These are phyloP conservation scores for Hermaeophaga mercurialis DNA, from an alignment of 2,888 invertebrate genomes.

Conservation along the genomic window DNA sequence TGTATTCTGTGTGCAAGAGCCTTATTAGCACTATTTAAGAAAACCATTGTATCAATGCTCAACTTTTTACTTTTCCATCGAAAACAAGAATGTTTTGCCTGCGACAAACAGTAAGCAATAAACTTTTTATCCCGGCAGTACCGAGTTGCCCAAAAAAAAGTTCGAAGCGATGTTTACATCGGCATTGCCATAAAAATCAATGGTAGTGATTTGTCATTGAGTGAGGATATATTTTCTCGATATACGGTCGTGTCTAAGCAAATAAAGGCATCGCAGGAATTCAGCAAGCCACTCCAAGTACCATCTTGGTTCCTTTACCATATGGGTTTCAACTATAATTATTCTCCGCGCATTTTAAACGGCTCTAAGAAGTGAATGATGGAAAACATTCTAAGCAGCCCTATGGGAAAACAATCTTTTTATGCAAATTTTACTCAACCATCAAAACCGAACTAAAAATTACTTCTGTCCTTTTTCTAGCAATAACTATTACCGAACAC, in stretches of 20 bases:
- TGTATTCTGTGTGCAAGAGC: slow-evolving; percentile 51
- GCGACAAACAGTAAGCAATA: slow-evolving; percentile 47
- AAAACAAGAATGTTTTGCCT: slow-evolving; percentile 47
- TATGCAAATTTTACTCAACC: slow-evolving; percentile 1
- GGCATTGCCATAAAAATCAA: slow-evolving; percentile 45
- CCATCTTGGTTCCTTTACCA: slow-evolving; percentile 32
- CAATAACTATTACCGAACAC: too few relatives aligned
- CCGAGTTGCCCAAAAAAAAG: slow-evolving; percentile 34
- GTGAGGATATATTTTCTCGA: slow-evolving; percentile 33
- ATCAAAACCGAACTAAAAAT: too few relatives aligned
- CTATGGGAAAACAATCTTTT: slow-evolving; percentile 21
- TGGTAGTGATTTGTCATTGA: slow-evolving; percentile 46
- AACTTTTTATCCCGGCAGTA: slow-evolving; percentile 40
- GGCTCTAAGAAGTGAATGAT: slow-evolving; percentile 31
- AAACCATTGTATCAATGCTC: slow-evolving; percentile 52
- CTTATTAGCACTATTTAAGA: slow-evolving; percentile 55
- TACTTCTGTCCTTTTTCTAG: too few relatives aligned
- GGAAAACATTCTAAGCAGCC: slow-evolving; percentile 14
- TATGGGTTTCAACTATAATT: slow-evolving; percentile 29
- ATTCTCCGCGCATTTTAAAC: slow-evolving; percentile 31
- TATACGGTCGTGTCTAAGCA: slow-evolving; percentile 30
- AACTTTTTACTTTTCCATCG: slow-evolving; percentile 45
- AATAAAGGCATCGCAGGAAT: slow-evolving; percentile 40
- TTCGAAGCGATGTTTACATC: slow-evolving; percentile 41
- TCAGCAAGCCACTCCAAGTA: slow-evolving; percentile 25